Evolutionary conservation across 1,140 invertebrate species (phyloP).

Genomic region (Eurosta solidaginis): DNA sequence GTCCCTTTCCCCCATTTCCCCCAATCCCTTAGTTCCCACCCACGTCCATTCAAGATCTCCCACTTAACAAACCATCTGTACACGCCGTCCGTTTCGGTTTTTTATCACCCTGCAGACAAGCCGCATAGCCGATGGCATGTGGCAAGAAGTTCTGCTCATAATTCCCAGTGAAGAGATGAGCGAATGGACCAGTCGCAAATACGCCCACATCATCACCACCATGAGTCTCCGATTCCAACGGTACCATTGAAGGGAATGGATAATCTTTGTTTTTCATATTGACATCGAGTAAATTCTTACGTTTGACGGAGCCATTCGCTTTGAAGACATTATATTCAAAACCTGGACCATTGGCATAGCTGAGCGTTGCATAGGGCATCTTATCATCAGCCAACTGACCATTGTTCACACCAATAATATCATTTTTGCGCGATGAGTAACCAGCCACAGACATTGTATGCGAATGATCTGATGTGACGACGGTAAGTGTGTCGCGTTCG

Average conservation of each 20-base stretch:
- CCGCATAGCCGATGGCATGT: constrained; percentile 70
- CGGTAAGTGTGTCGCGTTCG: constrained; percentile 68
- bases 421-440: constrained; percentile 73
- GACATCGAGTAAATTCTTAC: constrained; percentile 18
- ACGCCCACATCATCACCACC: constrained; percentile 68
- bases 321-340: constrained; percentile 58
- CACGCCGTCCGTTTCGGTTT: constrained; percentile 17
- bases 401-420: constrained; percentile 65
- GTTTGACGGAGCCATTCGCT: not conserved
- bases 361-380: constrained; percentile 68
- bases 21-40: not conserved
- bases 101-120: constrained; percentile 64
- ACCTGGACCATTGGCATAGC: constrained; percentile 71
- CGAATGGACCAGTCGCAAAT: constrained; percentile 66
- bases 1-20: not conserved
- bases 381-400: constrained; percentile 48
- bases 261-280: constrained; percentile 36
- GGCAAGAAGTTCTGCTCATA: constrained; percentile 75
- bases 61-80: constrained; percentile 7
- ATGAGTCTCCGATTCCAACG: constrained; percentile 61
- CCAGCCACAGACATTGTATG: constrained; percentile 73
- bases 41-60: not conserved
- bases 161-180: constrained; percentile 71
- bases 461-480: constrained; percentile 74
- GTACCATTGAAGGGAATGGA: constrained; percentile 62